Percentiles rank a stretch among this genome's conserved stretches.
These are phyloP conservation scores for Spilogale gracilis DNA, from an alignment of 2,113 vertebrate species.

Conservation along the genomic window DNA sequence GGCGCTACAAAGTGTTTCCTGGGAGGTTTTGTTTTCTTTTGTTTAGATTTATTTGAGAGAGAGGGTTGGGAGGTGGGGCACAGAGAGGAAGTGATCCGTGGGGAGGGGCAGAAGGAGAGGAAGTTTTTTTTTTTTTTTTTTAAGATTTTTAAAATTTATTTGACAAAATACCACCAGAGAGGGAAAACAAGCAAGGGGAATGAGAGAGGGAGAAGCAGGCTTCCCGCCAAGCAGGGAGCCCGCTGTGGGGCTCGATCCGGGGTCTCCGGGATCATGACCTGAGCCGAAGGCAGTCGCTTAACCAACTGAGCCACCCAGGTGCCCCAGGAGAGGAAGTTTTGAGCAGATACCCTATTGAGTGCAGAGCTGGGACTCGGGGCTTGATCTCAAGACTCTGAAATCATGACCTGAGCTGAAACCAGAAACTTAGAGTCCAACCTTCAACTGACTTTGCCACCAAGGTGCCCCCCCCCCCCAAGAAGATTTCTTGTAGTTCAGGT, in stretches of 20 bases:
- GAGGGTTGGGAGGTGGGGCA: no score
- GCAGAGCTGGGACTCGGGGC: neutral
- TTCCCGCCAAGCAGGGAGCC: no score
- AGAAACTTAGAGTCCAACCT: neutral
- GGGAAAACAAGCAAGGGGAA: no score
- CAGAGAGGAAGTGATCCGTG: neutral
- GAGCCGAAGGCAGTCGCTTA: no score
- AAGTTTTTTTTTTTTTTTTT: no score
- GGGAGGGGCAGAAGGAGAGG: neutral
- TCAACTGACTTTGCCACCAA: neutral
- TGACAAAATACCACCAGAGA: no score
- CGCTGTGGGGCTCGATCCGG: no score
- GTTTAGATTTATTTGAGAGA: neutral
- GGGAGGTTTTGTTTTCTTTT: neutral
- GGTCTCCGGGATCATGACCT: no score
- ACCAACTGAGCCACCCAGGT: no score
- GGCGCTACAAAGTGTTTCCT: neutral
- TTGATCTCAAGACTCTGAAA: neutral
- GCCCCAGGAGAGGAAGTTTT: neutral
- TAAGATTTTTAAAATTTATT: no score
- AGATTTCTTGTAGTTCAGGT: neutral
- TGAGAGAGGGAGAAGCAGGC: no score
- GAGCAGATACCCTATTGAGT: neutral
- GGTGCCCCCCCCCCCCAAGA: no score
- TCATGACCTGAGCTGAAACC: neutral